A percentile compares a stretch with the other conserved stretches of the same genome.
Evolutionary conservation across 2,797 vertebrate genomes (phyloP).

Genomic region (Arctocebus calabarensis): DNA sequence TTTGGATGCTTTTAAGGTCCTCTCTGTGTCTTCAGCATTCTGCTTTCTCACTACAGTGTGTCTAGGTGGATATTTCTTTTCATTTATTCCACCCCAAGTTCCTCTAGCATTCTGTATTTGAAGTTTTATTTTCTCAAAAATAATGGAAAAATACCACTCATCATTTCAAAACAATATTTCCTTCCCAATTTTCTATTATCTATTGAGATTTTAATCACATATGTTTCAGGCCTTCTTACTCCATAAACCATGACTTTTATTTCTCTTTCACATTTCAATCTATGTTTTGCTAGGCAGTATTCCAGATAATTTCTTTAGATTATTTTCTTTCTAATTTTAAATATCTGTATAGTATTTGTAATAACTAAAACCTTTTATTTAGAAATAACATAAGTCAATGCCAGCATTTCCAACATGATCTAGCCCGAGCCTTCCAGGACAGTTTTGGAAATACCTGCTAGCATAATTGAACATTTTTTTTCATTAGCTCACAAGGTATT

Average conservation of each 20-base stretch:
- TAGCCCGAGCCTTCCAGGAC: not conserved
- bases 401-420: not conserved
- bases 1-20: not conserved
- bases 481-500: not conserved
- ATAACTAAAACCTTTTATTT: not conserved
- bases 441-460: not conserved
- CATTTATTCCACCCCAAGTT: not conserved
- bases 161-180: constrained; percentile 5
- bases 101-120: not conserved
- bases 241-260: not conserved
- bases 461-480: not conserved
- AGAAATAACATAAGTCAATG: constrained; percentile 1
- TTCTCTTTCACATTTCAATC: constrained; percentile 3
- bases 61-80: not conserved
- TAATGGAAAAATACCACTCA: not conserved
- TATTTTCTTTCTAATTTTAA: constrained; percentile 38
- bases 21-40: not conserved
- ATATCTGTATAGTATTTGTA: constrained; percentile 17
- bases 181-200: not conserved
- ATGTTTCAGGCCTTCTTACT: not conserved
- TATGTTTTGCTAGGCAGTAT: not conserved
- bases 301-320: constrained; percentile 3
- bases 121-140: not conserved
- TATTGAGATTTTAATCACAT: not conserved
- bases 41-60: not conserved